A percentile compares a stretch with the other conserved stretches of the same genome.
phyloP scores from a whole-genome alignment of 2,113 vertebrate species.

The Perca fluviatilis region DNA sequence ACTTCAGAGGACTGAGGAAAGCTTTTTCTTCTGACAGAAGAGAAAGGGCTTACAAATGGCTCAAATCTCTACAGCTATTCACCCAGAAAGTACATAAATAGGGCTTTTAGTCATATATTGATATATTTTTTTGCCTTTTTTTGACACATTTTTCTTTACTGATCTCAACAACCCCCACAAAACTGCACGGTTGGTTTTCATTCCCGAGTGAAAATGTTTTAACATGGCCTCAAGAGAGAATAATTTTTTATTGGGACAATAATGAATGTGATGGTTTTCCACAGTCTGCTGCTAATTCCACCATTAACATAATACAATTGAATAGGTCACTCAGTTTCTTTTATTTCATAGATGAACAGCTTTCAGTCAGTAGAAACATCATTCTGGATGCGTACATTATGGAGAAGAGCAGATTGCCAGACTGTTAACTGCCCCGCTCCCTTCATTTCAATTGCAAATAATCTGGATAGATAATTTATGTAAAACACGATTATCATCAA shows the following conservation, averaged over 20 bases:
- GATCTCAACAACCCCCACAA: not conserved
- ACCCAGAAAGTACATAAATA: constrained; percentile 31
- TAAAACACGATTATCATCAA: constrained; percentile 78
- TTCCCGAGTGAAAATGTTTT: constrained; percentile 30
- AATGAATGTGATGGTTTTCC: constrained; percentile 63
- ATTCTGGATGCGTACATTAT: constrained; percentile 52
- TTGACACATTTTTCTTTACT: constrained; percentile 18
- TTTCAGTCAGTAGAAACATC: constrained; percentile 65
- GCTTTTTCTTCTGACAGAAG: constrained; percentile 47
- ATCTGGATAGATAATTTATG: constrained; percentile 78
- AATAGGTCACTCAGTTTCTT: constrained; percentile 68
- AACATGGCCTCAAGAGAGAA: constrained; percentile 44
- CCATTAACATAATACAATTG: constrained; percentile 67
- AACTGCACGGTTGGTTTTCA: constrained; percentile 12
- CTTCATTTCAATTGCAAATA: constrained; percentile 77
- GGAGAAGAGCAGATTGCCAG: constrained; percentile 64
- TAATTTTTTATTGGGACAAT: constrained; percentile 59
- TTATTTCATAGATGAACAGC: constrained; percentile 70
- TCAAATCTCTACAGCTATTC: constrained; percentile 32
- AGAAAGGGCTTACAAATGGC: constrained; percentile 54
- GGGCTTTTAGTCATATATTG: constrained; percentile 34
- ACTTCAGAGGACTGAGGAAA: constrained; percentile 59
- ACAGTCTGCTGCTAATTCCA: constrained; percentile 63
- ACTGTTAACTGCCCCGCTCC: constrained; percentile 66
- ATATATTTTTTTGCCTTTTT: constrained; percentile 39